Percentiles rank a stretch among this genome's conserved stretches.
Conservation (phyloP, 1,140 invertebrate genomes). For the Drosophila arawakana region DNA sequence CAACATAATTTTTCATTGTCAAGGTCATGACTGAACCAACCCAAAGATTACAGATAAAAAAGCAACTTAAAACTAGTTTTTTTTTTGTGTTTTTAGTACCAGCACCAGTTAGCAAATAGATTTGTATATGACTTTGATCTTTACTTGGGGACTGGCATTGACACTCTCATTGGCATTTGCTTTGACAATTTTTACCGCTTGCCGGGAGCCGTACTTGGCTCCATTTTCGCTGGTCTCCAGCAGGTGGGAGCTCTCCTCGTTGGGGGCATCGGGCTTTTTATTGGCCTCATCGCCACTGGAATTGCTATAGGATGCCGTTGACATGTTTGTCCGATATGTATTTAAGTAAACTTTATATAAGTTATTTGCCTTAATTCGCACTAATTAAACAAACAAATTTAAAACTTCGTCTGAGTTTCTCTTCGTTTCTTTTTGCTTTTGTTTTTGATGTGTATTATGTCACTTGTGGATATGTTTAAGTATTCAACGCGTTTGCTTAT, state of each 20-base stretch:
- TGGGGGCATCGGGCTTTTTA: conserved; percentile 57
- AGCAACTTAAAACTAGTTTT: conserved; percentile 15
- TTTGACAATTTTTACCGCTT: conserved; percentile 78
- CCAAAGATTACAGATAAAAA: background rate
- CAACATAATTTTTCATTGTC: conserved; percentile 9
- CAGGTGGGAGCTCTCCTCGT: conserved; percentile 81
- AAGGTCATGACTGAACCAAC: conserved; percentile 54
- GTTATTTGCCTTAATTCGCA: background rate
- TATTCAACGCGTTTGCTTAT: conserved; percentile 30
- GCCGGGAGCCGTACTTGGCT: conserved; percentile 78
- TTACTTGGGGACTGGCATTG: conserved; percentile 66
- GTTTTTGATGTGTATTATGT: conserved; percentile 43
- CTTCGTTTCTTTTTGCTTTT: background rate
- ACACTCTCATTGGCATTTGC: conserved; percentile 45
- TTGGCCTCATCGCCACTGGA: conserved; percentile 60
- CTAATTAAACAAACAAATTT: conserved; percentile 58
- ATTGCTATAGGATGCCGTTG: conserved; percentile 67
- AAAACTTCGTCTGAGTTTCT: conserved; percentile 3
- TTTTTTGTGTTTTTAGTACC: conserved; percentile 38
- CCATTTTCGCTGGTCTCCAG: conserved; percentile 74
- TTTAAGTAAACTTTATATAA: conserved; percentile 3
- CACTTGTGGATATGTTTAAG: conserved; percentile 65
- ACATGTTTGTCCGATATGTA: conserved; percentile 53
- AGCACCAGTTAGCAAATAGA: conserved; percentile 42
- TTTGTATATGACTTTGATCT: conserved; percentile 28